Percentiles rank a stretch among this genome's conserved stretches.
These are phyloP conservation scores for Ormyrus rosae DNA, from an alignment of 2,888 invertebrate species.

Conservation along the genomic window DNA sequence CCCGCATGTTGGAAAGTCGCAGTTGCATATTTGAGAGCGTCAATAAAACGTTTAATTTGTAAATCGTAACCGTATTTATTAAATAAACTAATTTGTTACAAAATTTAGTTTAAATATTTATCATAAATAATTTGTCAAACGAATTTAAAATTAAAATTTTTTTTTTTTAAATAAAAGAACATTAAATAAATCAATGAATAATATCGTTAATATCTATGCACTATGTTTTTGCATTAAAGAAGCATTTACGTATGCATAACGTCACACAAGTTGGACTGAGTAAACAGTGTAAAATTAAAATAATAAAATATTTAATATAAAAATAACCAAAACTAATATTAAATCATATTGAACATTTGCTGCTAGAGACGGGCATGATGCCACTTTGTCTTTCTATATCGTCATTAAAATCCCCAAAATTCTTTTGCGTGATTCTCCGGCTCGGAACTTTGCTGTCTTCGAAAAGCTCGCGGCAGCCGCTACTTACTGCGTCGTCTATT, in stretches of 20 bases:
- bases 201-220: background rate
- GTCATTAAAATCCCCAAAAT: slow-evolving; percentile 40
- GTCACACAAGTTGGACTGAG: background rate
- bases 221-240: background rate
- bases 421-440: slow-evolving; percentile 10
- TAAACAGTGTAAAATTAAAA: background rate
- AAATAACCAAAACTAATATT: background rate
- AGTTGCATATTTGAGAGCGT: background rate
- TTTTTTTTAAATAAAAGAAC: no score
- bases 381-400: slow-evolving; percentile 23
- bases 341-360: slow-evolving; percentile 5
- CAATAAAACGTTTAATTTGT: background rate
- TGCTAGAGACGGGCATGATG: background rate
- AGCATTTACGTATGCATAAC: background rate
- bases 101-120: background rate
- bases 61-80: background rate
- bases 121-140: no score
- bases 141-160: no score
- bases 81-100: slow-evolving; percentile 4
- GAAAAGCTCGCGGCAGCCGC: background rate
- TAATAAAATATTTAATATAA: background rate
- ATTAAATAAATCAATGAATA: background rate
- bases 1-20: background rate
- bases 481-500: slow-evolving; percentile 29
- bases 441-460: slow-evolving; percentile 16